These are phyloP conservation scores for Amphimallon solstitiale DNA, from an alignment of 2,888 invertebrate genomes.

Conservation along the genomic window DNA sequence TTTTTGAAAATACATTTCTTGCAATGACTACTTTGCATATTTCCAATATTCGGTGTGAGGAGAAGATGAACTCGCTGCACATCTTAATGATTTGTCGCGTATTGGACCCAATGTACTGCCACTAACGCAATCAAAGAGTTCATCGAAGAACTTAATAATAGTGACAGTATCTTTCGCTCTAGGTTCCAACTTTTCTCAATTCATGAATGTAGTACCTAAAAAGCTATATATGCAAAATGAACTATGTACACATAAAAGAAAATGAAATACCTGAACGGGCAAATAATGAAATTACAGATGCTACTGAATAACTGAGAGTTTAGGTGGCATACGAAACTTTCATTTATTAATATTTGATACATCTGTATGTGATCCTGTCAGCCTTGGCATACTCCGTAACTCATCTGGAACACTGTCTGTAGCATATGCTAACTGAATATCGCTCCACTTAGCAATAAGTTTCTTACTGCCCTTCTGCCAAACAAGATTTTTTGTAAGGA, in stretches of 20 bases:
- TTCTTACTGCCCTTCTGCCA: constrained; percentile 4
- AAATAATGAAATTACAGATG: constrained; percentile 15
- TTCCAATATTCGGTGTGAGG: neutral
- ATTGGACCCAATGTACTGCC: neutral
- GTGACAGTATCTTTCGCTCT: neutral
- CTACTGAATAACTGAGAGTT: constrained; percentile 24
- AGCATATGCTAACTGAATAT: neutral
- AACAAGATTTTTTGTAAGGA: constrained; percentile 30
- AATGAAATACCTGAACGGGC: constrained; percentile 24
- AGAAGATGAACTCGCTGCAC: neutral
- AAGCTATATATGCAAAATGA: neutral
- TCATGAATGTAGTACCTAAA: too few species aligned
- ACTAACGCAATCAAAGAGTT: constrained; percentile 29
- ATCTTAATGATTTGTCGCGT: constrained; percentile 18
- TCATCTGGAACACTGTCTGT: constrained; percentile 18
- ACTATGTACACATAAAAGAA: neutral
- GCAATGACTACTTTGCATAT: neutral
- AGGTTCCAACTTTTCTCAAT: neutral
- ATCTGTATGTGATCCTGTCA: neutral
- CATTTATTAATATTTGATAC: constrained; percentile 15
- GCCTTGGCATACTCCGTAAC: neutral
- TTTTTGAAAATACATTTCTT: constrained; percentile 25
- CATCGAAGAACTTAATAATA: constrained; percentile 8
- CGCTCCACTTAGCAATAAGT: constrained; percentile 1
- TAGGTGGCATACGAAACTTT: constrained; percentile 19